A percentile compares a stretch with the other conserved stretches of the same genome.
phyloP scores from a whole-genome alignment of 2,888 invertebrate species.

The Dinocampus coccinellae region DNA sequence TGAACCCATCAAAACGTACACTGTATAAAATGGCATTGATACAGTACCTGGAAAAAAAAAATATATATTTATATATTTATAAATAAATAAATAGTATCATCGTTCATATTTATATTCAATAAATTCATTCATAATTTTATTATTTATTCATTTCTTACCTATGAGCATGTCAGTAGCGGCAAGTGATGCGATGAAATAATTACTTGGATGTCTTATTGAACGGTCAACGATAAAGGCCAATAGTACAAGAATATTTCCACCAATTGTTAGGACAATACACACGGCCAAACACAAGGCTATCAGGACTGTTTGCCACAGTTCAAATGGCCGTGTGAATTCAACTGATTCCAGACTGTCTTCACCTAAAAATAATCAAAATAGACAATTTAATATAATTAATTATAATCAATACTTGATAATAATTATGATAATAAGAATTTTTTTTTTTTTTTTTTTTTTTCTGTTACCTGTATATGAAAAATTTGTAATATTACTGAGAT shows the following conservation, averaged over 20 bases:
- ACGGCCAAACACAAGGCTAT: conserved; percentile 89
- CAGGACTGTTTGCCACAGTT: conserved; percentile 89
- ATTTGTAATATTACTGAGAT: conserved; percentile 59
- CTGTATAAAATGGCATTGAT: conserved; percentile 98
- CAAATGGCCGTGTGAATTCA: conserved; percentile 80
- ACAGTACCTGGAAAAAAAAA: conserved; percentile 81
- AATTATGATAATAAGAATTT: not conserved
- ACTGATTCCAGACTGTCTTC: conserved; percentile 67
- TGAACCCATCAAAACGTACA: conserved; percentile 95
- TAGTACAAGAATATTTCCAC: conserved; percentile 95
- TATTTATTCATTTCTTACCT: conserved; percentile 72
- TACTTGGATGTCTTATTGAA: conserved; percentile 95
- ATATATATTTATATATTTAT: conserved; percentile 1
- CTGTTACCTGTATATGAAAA: conserved; percentile 47
- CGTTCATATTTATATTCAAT: not conserved
- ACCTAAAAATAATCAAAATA: not conserved
- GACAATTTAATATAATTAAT: not conserved
- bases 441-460: conserved; percentile 24
- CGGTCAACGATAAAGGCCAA: conserved; percentile 95
- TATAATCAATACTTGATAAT: not conserved
- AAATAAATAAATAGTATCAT: too few relatives aligned
- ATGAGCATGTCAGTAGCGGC: conserved; percentile 98
- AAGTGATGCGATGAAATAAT: conserved; percentile 98
- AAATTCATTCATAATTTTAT: not conserved
- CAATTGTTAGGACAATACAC: conserved; percentile 92